phyloP scores from a whole-genome alignment of 2,888 invertebrate genomes.

The Netelia fuscicornis region DNA sequence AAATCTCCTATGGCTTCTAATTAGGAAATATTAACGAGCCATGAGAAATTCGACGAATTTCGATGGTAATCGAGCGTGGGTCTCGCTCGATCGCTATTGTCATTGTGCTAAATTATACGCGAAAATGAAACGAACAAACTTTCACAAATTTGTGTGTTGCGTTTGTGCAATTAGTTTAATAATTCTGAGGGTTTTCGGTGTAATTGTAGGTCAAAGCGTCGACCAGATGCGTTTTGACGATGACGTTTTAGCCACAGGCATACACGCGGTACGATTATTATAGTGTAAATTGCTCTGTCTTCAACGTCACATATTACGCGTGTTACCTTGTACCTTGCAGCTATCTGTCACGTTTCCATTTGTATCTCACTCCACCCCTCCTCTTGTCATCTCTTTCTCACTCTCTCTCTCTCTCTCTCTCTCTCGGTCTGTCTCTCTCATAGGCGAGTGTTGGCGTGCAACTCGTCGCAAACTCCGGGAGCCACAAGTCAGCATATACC shows the following conservation, averaged over 20 bases:
- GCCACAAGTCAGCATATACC: slow-evolving; percentile 14
- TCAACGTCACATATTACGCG: slow-evolving; percentile 63
- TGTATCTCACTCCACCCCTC: slow-evolving; percentile 24
- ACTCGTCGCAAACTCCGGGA: slow-evolving; percentile 54
- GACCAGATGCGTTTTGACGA: slow-evolving; percentile 41
- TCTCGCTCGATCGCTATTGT: neutral
- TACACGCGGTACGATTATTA: slow-evolving; percentile 17
- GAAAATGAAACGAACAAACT: neutral
- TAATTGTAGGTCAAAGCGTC: slow-evolving; percentile 64
- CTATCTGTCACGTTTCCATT: slow-evolving; percentile 63
- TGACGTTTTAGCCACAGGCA: slow-evolving; percentile 26
- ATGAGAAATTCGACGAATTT: neutral
- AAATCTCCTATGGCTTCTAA: slow-evolving; percentile 24
- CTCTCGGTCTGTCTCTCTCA: neutral
- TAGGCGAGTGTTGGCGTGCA: neutral
- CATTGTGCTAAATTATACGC: neutral
- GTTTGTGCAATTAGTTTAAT: neutral
- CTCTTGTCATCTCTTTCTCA: slow-evolving; percentile 23
- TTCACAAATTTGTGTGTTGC: slow-evolving; percentile 7
- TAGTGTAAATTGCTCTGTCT: slow-evolving; percentile 60
- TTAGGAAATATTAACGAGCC: slow-evolving; percentile 6
- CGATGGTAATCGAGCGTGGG: neutral
- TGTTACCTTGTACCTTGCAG: slow-evolving; percentile 26
- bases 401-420: slow-evolving; percentile 31
- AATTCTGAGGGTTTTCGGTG: slow-evolving; percentile 41